These are phyloP conservation scores for Lordiphosa fenestrarum DNA, from an alignment of 2,888 invertebrate species.

Conservation along the genomic window DNA sequence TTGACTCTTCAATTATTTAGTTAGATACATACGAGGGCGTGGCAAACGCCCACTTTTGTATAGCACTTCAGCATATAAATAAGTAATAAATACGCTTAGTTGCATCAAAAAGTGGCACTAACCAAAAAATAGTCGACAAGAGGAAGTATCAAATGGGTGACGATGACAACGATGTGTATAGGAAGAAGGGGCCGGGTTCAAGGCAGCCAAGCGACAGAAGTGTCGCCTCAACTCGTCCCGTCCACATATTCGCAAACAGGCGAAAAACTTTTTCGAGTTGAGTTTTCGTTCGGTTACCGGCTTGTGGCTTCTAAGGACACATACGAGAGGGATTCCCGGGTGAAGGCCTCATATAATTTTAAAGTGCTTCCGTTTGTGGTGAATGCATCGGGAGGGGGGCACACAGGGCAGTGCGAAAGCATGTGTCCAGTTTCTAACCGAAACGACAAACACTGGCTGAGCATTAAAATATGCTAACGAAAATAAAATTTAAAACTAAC, in stretches of 20 bases:
- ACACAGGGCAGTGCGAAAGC: neutral
- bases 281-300: conserved; percentile 74
- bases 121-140: conserved; percentile 65
- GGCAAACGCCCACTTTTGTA: conserved; percentile 43
- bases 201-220: conserved; percentile 37
- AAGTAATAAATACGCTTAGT: conserved; percentile 75
- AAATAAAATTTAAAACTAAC: conserved; percentile 66
- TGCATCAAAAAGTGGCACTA: conserved; percentile 68
- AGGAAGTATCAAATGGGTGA: conserved; percentile 49
- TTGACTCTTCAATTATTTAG: conserved; percentile 34
- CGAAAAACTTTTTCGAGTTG: conserved; percentile 66
- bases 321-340: conserved; percentile 27
- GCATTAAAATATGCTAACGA: conserved; percentile 52
- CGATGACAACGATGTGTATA: conserved; percentile 6
- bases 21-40: conserved; percentile 25
- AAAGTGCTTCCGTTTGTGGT: conserved; percentile 74
- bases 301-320: conserved; percentile 65
- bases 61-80: conserved; percentile 64
- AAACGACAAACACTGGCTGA: conserved; percentile 60
- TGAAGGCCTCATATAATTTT: conserved; percentile 72
- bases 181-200: conserved; percentile 7
- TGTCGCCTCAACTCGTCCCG: conserved; percentile 38
- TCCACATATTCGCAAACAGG: conserved; percentile 27
- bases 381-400: conserved; percentile 4
- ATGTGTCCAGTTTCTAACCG: conserved; percentile 27